phyloP scores from a whole-genome alignment of 1,140 invertebrate genomes.

The Bombus cullumanus region DNA sequence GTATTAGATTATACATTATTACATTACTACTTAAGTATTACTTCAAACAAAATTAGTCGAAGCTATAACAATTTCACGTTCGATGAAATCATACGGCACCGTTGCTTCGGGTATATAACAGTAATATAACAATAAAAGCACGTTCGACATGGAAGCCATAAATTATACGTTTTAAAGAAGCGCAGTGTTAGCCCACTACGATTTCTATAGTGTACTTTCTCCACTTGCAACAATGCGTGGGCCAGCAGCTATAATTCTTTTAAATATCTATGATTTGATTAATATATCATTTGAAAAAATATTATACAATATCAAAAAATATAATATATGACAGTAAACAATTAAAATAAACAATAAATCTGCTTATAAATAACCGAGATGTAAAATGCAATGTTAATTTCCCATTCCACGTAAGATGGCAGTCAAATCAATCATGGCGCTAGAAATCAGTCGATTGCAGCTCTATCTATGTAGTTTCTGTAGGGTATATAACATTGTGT shows the following conservation, averaged over 20 bases:
- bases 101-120: not conserved
- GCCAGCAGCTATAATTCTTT: not conserved
- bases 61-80: not conserved
- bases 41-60: no score
- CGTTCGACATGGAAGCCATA: not conserved
- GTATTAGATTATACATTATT: no score
- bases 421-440: accelerated
- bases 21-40: no score
- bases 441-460: not conserved
- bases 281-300: not conserved
- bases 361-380: not conserved
- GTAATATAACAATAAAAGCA: constrained; percentile 6
- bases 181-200: no score
- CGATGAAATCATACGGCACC: not conserved
- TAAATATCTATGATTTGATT: not conserved
- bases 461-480: not conserved
- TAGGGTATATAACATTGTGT: not conserved
- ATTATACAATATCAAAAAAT: not conserved
- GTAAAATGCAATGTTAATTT: not conserved
- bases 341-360: not conserved
- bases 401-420: not conserved
- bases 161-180: not conserved
- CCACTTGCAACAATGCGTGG: not conserved
- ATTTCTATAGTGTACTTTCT: not conserved
- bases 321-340: no score